A percentile compares a stretch with the other conserved stretches of the same genome.
Evolutionary conservation across 2,113 vertebrate species (phyloP).

Genomic region (Crocuta crocuta): DNA sequence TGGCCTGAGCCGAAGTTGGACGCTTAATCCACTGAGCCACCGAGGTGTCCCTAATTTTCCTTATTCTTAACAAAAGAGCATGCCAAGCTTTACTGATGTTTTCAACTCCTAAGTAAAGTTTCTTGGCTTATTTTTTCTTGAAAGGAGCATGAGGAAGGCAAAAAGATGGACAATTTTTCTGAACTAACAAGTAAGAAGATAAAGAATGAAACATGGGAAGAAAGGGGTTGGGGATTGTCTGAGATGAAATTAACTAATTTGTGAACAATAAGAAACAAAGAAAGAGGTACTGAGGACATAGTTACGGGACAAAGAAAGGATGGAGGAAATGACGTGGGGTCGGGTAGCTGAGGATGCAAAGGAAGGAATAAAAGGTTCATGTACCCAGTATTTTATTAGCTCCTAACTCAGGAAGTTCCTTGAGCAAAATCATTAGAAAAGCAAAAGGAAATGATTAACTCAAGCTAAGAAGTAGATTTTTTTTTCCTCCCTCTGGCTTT

Average conservation of each 20-base stretch:
- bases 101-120: slow-evolving; percentile 7
- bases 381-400: background rate
- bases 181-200: slow-evolving; percentile 18
- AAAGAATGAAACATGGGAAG: slow-evolving; percentile 11
- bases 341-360: background rate
- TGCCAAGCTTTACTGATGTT: background rate
- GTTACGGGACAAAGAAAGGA: background rate
- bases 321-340: background rate
- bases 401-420: background rate
- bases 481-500: background rate
- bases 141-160: slow-evolving; percentile 35
- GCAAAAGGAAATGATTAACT: background rate
- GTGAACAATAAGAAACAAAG: background rate
- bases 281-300: background rate
- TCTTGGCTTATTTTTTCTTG: slow-evolving; percentile 43
- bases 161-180: background rate
- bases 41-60: too few species aligned
- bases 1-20: too few species aligned
- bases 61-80: background rate
- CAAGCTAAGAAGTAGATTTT: background rate
- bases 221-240: background rate
- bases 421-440: slow-evolving; percentile 20
- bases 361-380: background rate
- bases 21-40: too few species aligned
- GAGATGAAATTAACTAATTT: background rate